Evolutionary conservation across 1,140 invertebrate species (phyloP), one percentile per base, ranked within the genome.

Genomic region (Coelopa frigida): DNA sequence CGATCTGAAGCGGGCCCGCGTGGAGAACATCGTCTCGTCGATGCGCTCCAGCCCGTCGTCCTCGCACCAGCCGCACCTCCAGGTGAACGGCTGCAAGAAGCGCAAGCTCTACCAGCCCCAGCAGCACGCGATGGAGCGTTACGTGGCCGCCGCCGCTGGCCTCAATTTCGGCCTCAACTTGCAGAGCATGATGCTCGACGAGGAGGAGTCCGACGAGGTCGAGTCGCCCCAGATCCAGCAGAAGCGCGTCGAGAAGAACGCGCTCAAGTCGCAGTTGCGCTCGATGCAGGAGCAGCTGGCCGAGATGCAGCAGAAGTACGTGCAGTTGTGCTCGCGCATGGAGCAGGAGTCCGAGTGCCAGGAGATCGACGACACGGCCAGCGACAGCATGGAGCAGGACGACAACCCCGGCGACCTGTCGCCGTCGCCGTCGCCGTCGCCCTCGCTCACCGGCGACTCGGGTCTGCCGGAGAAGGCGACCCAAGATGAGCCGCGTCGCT

Each of bases 41-140:
- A 94, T 94, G 85, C 78, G 88, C 46, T 84, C 85, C 53, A 89
- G 87, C 57, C 86, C 88, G 6, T 82, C 81, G 20, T 76, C 83
- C 14, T 71, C 72, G 1, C 58, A 66, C 33, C 74, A 77, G 55
- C 73, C 80, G 29, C 75, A 80, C 45, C 73, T 78, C 5, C 78
- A 81, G 68, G 87, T 89, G 44, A 93, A 89, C 70, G 92, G 87
- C 32, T 95, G 87, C 73, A 94, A 94, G 68, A 97, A 97, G 73
- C 78, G 94, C 17, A 98, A 97, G 71, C 76, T 96, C n/a, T 95
- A 95, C 66, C 89, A 95, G 57, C 94, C 94, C 1, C 90, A 94
- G 64, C 92, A 95, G 59, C 90, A 94, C 63, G 80, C 81, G 47
- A 78, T 78, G 18, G 81, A 85, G 51, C 70, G 84, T 17, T 86